phyloP scores from a whole-genome alignment of 2,113 vertebrate species.

The Neogale vison region DNA sequence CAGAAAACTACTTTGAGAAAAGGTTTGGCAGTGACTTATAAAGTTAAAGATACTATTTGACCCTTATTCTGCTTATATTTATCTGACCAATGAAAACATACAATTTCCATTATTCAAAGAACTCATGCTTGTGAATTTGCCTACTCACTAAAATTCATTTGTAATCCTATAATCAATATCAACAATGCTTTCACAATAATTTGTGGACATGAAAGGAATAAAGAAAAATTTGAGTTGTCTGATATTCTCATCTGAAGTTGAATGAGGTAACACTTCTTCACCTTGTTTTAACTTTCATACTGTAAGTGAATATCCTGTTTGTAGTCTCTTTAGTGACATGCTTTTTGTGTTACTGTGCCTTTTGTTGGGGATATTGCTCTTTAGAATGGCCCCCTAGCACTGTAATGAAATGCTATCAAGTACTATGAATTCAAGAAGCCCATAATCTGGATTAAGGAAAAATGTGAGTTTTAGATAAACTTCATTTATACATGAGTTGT shows the following conservation, averaged over 20 bases:
- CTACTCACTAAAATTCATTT: background rate
- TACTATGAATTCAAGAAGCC: background rate
- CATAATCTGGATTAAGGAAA: background rate
- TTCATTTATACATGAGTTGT: background rate
- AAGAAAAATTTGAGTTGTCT: background rate
- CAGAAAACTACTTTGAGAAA: background rate
- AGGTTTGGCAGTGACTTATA: background rate
- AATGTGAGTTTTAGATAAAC: background rate
- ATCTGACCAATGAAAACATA: background rate
- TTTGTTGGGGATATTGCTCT: background rate
- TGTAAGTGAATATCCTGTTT: background rate
- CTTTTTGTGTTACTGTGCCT: background rate
- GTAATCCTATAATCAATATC: background rate
- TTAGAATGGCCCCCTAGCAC: background rate
- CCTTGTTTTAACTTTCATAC: background rate
- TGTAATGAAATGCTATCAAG: background rate
- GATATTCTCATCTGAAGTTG: background rate
- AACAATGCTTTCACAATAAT: background rate
- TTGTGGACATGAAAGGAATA: background rate
- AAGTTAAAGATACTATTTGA: background rate
- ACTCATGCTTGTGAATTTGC: background rate
- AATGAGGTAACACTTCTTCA: background rate
- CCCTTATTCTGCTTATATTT: background rate
- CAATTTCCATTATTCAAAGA: background rate
- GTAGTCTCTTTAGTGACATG: background rate